Conservation (phyloP, 2,888 invertebrate species). For the Drosophila rubida region DNA sequence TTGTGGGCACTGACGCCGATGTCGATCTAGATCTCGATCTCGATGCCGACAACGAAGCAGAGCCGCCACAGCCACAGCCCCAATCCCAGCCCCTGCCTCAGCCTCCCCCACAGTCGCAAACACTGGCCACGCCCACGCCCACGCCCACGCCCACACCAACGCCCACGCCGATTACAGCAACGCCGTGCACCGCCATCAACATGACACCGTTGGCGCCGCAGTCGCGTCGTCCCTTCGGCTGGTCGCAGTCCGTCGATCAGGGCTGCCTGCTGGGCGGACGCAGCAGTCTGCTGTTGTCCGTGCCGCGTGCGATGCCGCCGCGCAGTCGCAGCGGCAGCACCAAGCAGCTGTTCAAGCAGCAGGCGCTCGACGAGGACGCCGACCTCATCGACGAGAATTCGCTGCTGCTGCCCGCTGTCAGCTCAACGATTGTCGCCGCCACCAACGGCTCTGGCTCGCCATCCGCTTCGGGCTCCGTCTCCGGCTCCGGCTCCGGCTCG, state of each 20-base stretch:
- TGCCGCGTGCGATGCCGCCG: conserved; percentile 84
- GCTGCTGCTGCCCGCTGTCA: conserved; percentile 83
- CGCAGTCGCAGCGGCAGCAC: conserved; percentile 85
- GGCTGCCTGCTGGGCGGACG: conserved; percentile 67
- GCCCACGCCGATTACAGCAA: background rate
- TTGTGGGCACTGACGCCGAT: background rate
- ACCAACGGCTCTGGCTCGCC: conserved; percentile 1
- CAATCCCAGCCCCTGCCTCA: background rate
- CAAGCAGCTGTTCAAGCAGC: conserved; percentile 87
- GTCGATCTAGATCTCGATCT: background rate
- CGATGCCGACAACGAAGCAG: background rate
- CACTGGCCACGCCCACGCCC: background rate
- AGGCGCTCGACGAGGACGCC: conserved; percentile 86
- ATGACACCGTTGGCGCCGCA: conserved; percentile 4
- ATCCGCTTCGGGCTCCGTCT: background rate
- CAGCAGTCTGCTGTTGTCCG: conserved; percentile 80
- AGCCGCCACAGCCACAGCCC: too few species aligned
- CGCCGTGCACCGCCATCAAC: background rate
- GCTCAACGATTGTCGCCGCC: background rate
- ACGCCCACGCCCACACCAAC: background rate
- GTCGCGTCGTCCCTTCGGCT: conserved; percentile 77
- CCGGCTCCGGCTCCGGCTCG: background rate
- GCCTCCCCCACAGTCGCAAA: too few species aligned
- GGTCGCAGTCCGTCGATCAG: conserved; percentile 83
- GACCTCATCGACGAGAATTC: conserved; percentile 86